Evolutionary conservation across 2,888 invertebrate species (phyloP).

Genomic region (Drosophila putrida): DNA sequence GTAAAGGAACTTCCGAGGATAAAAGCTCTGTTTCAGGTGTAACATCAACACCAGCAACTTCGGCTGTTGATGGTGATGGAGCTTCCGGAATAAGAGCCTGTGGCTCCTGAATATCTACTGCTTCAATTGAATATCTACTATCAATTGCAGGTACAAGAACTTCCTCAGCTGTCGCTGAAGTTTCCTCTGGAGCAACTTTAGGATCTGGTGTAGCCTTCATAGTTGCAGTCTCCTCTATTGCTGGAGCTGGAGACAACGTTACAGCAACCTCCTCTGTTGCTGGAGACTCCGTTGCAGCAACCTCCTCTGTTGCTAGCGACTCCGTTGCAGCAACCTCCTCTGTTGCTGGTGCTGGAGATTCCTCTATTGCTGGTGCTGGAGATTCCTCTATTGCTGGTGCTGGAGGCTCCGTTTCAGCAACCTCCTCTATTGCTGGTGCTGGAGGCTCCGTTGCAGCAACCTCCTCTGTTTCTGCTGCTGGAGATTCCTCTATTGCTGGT

Average conservation of each 20-base stretch:
- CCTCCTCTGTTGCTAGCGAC: not conserved
- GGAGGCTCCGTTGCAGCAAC: not conserved
- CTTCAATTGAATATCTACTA: too few species aligned
- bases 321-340: not conserved
- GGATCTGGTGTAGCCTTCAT: not conserved
- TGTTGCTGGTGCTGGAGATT: not conserved
- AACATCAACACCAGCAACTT: too few species aligned
- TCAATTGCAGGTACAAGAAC: not conserved
- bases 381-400: not conserved
- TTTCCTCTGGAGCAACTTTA: too few species aligned
- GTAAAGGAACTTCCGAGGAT: not conserved
- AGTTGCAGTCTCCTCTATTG: not conserved
- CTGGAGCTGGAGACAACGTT: too few species aligned
- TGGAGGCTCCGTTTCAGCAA: not conserved
- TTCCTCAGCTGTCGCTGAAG: not conserved
- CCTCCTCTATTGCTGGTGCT: not conserved
- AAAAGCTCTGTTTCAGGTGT: too few species aligned
- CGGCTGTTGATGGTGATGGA: not conserved
- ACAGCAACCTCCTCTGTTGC: conserved; percentile 1
- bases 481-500: conserved; percentile 1
- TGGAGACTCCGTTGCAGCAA: not conserved
- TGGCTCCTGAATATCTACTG: not conserved
- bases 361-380: not conserved
- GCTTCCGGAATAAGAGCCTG: not conserved
- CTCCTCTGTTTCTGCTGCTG: not conserved